Evolutionary conservation across 1,140 invertebrate genomes (phyloP).

Genomic region (Pseudomyrmex sp.): DNA sequence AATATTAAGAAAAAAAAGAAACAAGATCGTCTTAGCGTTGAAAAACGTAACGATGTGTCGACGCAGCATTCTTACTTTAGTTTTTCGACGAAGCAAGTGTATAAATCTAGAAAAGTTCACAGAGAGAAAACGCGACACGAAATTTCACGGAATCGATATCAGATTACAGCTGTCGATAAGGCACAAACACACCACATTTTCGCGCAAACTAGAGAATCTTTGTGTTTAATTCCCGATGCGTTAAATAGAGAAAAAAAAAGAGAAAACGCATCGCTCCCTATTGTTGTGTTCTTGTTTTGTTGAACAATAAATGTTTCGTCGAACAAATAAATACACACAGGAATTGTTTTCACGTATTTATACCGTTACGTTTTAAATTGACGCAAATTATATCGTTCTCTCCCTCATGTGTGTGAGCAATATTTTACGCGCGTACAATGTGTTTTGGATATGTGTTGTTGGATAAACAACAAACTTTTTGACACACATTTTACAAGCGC

Average conservation of each 20-base stretch:
- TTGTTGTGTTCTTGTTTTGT: not conserved
- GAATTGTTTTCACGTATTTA: not conserved
- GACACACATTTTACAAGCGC: slow-evolving; percentile 22
- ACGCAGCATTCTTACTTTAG: not conserved
- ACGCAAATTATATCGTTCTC: slow-evolving; percentile 11
- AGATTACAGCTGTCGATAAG: slow-evolving; percentile 52
- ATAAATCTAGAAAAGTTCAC: not conserved
- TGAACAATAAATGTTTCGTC: too few relatives aligned
- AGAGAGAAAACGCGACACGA: not conserved
- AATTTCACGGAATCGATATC: slow-evolving; percentile 14
- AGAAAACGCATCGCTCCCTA: slow-evolving; percentile 9
- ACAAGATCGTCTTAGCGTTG: not conserved
- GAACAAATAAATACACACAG: slow-evolving; percentile 27
- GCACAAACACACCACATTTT: slow-evolving; percentile 44
- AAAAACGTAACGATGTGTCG: not conserved
- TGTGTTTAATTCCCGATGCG: slow-evolving; percentile 16
- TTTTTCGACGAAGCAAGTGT: not conserved
- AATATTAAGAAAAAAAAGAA: not conserved
- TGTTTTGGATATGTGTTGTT: not conserved
- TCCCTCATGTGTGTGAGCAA: not conserved
- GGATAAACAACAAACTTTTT: slow-evolving; percentile 25
- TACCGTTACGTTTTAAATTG: slow-evolving; percentile 13
- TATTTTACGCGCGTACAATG: slow-evolving; percentile 3
- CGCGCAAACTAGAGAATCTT: slow-evolving; percentile 36
- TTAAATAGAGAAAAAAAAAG: slow-evolving; percentile 24